These are phyloP conservation scores for Pseudomugil tenellus DNA, from an alignment of 2,797 vertebrate species.

Conservation along the genomic window DNA sequence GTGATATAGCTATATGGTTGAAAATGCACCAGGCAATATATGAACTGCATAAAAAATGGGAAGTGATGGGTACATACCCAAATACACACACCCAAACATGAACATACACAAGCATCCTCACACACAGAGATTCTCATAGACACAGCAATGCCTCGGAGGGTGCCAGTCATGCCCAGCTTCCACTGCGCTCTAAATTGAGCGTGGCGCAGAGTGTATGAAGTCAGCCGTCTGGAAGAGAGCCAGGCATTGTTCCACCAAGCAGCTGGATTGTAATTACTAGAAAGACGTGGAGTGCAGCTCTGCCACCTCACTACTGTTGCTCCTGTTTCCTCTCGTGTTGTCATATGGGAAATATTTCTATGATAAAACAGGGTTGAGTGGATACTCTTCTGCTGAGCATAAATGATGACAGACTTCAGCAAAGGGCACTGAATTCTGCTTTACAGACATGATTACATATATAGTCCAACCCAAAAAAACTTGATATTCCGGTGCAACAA, in stretches of 20 bases:
- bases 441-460: background rate
- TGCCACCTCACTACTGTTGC: conserved; percentile 45
- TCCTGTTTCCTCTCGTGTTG: background rate
- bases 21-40: conserved; percentile 22
- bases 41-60: conserved; percentile 40
- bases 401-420: background rate
- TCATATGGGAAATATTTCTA: background rate
- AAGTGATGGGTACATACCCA: conserved; percentile 45
- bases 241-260: conserved; percentile 76
- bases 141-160: conserved; percentile 69
- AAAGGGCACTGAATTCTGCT: background rate
- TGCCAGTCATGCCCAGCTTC: conserved; percentile 76
- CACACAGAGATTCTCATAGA: conserved; percentile 54
- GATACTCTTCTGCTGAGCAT: background rate
- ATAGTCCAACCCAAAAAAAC: background rate
- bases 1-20: conserved; percentile 30
- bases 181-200: conserved; percentile 75
- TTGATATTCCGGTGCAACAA: background rate
- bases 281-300: conserved; percentile 32
- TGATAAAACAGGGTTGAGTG: background rate
- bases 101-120: conserved; percentile 36
- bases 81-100: conserved; percentile 21
- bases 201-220: conserved; percentile 78
- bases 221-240: conserved; percentile 76
- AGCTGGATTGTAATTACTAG: conserved; percentile 77